Conservation (phyloP, 1,140 invertebrate species). For the Ceratosolen solmsi region DNA sequence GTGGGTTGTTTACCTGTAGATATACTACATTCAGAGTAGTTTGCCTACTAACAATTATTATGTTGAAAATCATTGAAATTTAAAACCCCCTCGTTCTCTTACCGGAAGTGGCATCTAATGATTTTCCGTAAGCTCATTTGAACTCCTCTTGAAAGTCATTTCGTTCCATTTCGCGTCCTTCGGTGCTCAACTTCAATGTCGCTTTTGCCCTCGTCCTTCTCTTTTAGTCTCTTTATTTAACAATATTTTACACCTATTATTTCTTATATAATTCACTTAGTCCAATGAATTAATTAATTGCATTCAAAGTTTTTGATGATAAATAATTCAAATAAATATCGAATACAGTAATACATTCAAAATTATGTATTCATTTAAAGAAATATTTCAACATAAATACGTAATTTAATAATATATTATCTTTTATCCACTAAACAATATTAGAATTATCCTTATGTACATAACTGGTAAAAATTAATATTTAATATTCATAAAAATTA, state of each 20-base stretch:
- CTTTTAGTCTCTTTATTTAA: not conserved
- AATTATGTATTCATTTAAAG: no score
- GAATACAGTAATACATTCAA: no score
- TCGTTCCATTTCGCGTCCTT: constrained; percentile 50
- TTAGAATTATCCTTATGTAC: no score
- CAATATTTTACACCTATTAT: not conserved
- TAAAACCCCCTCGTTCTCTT: constrained; percentile 29
- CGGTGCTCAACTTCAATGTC: constrained; percentile 30
- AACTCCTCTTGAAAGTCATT: constrained; percentile 42
- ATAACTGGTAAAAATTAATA: no score
- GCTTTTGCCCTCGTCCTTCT: constrained; percentile 17
- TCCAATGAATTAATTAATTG: no score
- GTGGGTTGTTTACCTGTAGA: not conserved
- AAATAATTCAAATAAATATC: no score
- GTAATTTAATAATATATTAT: no score
- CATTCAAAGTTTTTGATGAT: no score
- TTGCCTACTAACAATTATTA: constrained; percentile 35
- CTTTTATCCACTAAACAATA: no score
- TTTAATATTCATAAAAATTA: no score
- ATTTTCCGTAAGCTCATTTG: constrained; percentile 50
- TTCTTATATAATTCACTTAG: not conserved
- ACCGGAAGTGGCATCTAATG: constrained; percentile 48
- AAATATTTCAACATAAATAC: no score
- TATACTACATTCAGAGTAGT: constrained; percentile 29
- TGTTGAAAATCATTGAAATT: constrained; percentile 49